Percentiles rank a stretch among this genome's conserved stretches.
phyloP scores from a whole-genome alignment of 2,797 vertebrate species.

The Petrocephalus sullivani region DNA sequence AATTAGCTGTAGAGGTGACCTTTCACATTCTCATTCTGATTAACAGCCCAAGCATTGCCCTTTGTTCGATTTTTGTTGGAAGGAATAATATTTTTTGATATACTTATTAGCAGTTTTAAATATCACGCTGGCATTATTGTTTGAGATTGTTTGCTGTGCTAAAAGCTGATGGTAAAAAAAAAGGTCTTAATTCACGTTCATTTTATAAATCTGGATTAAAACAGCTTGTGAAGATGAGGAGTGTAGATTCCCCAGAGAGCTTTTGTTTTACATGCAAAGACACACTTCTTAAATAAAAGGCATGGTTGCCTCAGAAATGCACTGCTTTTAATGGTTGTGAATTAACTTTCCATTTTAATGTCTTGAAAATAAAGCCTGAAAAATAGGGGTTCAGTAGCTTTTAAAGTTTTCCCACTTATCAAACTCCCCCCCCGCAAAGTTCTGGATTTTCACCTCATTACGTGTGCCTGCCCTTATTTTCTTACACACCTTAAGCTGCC shows the following conservation, averaged over 20 bases:
- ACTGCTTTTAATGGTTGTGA: background rate
- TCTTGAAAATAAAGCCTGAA: background rate
- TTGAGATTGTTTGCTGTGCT: background rate
- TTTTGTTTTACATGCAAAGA: background rate
- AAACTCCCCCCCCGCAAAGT: background rate
- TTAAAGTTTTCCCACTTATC: background rate
- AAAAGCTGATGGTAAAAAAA: background rate
- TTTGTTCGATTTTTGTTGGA: background rate
- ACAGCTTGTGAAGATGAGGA: conserved; percentile 4
- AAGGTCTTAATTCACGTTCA: background rate
- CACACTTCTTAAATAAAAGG: background rate
- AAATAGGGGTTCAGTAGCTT: background rate
- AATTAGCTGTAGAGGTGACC: background rate
- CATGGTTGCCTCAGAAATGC: background rate
- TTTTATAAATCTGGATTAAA: conserved; percentile 13
- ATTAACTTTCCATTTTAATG: background rate
- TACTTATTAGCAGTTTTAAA: background rate
- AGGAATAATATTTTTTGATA: background rate
- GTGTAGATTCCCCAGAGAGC: background rate
- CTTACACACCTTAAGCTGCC: background rate
- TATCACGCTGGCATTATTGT: background rate
- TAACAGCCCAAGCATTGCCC: background rate
- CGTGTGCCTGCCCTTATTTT: background rate
- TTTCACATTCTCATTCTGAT: background rate
- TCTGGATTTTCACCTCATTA: background rate